phyloP scores from a whole-genome alignment of 2,797 vertebrate species.

The Lagothrix lagotricha region DNA sequence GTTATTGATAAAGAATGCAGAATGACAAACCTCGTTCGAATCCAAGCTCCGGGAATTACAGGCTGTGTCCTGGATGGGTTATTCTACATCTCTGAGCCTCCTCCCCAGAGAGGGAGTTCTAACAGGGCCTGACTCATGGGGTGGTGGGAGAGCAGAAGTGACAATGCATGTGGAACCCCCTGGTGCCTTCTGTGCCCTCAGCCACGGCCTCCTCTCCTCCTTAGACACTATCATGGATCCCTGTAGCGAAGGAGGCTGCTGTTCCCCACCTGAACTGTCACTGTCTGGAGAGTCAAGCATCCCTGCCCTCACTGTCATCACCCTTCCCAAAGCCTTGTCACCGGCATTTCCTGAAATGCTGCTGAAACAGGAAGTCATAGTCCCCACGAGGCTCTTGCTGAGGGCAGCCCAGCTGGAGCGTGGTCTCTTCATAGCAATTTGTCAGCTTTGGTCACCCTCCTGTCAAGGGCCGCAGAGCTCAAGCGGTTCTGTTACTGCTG shows the following conservation, averaged over 20 bases:
- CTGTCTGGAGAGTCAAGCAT: neutral
- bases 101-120: neutral
- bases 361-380: neutral
- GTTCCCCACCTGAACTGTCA: neutral
- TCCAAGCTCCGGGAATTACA: rapidly evolving
- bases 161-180: rapidly evolving
- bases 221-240: neutral
- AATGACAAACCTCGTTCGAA: rapidly evolving
- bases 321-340: neutral
- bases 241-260: neutral
- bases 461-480: neutral
- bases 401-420: rapidly evolving
- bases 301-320: rapidly evolving
- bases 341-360: neutral
- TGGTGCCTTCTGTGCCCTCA: rapidly evolving
- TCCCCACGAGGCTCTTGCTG: neutral
- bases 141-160: rapidly evolving
- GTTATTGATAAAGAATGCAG: neutral
- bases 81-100: neutral
- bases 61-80: neutral
- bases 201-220: neutral
- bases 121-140: neutral
- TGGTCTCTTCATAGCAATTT: neutral
- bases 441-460: neutral
- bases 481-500: neutral